phyloP scores from a whole-genome alignment of 2,797 vertebrate species.

The Chaetodon trifasciatus region DNA sequence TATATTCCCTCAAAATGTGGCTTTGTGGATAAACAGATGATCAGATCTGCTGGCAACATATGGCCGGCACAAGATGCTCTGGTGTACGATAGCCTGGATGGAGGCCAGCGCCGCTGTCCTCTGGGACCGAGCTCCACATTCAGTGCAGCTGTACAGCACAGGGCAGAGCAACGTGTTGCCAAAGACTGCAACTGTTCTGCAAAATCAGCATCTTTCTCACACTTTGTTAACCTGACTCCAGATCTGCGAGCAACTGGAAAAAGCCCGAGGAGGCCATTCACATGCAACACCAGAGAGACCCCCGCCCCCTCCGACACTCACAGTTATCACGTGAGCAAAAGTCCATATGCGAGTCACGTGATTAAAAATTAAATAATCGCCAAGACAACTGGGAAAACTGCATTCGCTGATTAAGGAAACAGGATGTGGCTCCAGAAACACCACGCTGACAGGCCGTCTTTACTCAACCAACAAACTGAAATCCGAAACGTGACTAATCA shows the following conservation, averaged over 20 bases:
- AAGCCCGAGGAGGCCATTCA: background rate
- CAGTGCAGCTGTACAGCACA: conserved; percentile 54
- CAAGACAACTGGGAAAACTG: background rate
- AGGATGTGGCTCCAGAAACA: background rate
- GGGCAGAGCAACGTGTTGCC: conserved; percentile 37
- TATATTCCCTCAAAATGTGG: conserved; percentile 36
- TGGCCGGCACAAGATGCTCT: conserved; percentile 53
- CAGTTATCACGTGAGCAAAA: background rate
- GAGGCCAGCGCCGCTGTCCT: conserved; percentile 53
- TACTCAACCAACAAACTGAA: background rate
- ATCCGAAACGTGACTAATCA: background rate
- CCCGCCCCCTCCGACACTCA: background rate
- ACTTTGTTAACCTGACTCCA: background rate
- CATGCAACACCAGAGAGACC: background rate
- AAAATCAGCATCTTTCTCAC: conserved; percentile 46
- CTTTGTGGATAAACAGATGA: conserved; percentile 52
- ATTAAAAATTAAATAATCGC: background rate
- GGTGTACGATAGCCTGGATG: conserved; percentile 48
- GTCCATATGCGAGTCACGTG: background rate
- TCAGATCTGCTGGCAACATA: conserved; percentile 48
- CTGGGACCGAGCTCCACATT: conserved; percentile 53
- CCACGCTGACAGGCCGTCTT: background rate
- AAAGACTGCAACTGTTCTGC: conserved; percentile 40
- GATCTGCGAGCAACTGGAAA: background rate
- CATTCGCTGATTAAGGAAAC: background rate